Conservation (phyloP, 2,113 vertebrate genomes). For the Onychostruthus taczanowskii region DNA sequence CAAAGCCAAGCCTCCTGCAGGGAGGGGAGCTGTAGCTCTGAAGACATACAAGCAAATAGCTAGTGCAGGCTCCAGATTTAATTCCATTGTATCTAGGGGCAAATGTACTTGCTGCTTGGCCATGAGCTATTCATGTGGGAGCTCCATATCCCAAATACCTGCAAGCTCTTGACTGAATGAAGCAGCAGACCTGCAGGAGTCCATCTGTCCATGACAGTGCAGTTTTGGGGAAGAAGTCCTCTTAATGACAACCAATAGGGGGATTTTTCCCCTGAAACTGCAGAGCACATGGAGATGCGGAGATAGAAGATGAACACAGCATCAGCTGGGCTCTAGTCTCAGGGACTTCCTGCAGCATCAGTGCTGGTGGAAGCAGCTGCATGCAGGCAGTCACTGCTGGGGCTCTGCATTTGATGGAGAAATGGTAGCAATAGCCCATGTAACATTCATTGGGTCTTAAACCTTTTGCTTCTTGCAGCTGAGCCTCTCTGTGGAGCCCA, state of each 20-base stretch:
- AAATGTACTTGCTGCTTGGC: not conserved
- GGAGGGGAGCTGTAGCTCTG: not conserved
- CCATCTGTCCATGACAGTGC: not conserved
- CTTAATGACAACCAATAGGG: not conserved
- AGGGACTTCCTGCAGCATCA: not conserved
- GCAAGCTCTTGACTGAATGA: not conserved
- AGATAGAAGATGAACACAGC: not conserved
- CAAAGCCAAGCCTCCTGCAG: not conserved
- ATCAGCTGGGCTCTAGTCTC: not conserved
- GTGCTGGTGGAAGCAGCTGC: not conserved
- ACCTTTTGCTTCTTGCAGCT: not conserved
- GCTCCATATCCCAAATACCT: not conserved
- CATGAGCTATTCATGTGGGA: not conserved
- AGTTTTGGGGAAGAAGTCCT: not conserved
- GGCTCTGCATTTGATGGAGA: not conserved
- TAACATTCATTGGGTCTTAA: not conserved
- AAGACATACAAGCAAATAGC: not conserved
- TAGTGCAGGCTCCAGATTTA: not conserved
- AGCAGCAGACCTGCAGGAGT: not conserved
- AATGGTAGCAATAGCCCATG: not conserved
- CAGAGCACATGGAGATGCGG: not conserved
- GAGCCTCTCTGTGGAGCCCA: not conserved
- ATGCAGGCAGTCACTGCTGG: not conserved
- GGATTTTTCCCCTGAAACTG: not conserved
- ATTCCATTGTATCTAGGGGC: not conserved